Evolutionary conservation across 2,797 vertebrate species (phyloP).

Genomic region (Melanotaenia pygmaea): DNA sequence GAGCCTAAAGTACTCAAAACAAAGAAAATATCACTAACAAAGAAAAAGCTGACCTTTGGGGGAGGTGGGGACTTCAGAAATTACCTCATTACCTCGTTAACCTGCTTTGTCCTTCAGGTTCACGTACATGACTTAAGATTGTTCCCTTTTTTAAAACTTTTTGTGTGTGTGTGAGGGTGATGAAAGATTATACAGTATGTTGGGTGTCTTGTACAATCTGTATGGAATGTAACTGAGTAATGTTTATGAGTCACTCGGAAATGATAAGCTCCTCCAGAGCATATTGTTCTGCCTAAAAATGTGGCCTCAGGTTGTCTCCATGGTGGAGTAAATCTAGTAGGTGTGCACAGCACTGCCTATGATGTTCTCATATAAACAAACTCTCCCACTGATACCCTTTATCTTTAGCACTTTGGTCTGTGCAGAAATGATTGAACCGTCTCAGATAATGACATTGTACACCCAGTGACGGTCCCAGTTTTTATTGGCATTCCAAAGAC

Average conservation of each 20-base stretch:
- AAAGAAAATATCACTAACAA: background rate
- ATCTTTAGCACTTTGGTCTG: slow-evolving; percentile 72
- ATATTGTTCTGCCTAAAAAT: background rate
- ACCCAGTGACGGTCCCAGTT: slow-evolving; percentile 42
- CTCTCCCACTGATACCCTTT: slow-evolving; percentile 36
- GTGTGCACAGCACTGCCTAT: background rate
- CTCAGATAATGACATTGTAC: slow-evolving; percentile 54
- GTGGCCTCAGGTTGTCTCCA: background rate
- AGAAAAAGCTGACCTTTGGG: background rate
- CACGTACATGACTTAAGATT: too few species aligned
- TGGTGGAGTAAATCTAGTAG: background rate
- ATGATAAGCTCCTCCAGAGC: background rate
- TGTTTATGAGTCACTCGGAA: slow-evolving; percentile 9
- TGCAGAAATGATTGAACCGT: slow-evolving; percentile 57
- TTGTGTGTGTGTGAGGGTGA: too few species aligned
- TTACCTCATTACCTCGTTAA: too few species aligned
- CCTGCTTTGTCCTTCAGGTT: too few species aligned
- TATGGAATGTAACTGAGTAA: slow-evolving; percentile 22
- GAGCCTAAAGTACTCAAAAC: background rate
- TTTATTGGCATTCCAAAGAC: slow-evolving; percentile 65
- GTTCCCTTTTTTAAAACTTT: too few species aligned
- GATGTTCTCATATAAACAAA: slow-evolving; percentile 40
- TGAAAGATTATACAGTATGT: too few species aligned
- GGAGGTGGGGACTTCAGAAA: too few species aligned
- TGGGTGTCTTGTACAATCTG: too few species aligned